Evolutionary conservation across 2,113 vertebrate genomes (phyloP), one percentile per base, ranked within the genome.

Genomic region (Sciurus niger): DNA sequence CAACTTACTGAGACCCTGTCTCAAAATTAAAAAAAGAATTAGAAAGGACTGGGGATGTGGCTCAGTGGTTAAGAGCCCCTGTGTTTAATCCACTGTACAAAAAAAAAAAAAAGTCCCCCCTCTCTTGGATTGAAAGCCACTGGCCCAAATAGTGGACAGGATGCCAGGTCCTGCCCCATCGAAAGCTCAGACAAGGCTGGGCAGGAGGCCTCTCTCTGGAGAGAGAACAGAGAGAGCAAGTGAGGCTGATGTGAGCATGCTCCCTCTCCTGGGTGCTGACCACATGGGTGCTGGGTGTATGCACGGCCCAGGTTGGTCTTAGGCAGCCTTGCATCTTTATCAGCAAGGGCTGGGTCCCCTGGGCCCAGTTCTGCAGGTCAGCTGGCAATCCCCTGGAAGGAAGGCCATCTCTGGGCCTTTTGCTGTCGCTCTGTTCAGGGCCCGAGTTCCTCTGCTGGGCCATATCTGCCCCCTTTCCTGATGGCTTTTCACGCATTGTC

Each of bases 341-440:
- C 37, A 48, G 72, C 24, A 65, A 46, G 37, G 48, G 25, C 77
- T 53, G 43, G 85, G 30, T 48, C 85, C 32, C 40, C 53, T 32
- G 34, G 37, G 53, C 67, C 11, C 25, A 2, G 7, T 65, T 34
- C 46, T 1, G 10, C 46, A 77, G 32, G 53, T 51, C 84, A n/a
- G 68, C 40, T 13, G 30, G 43, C 72, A 32, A 1, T 40, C 8
- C 14, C 53, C 48, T 1, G 5, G 58, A 74, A 80, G 51, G 46
- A 77, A 65, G 0, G 37, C 60, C 0, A 0, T 51, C 70, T 76
- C 88, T 74, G 0, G 0, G 63, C 78, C 34, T 40, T 48, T 1
- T 24, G 48, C 34, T 48, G 25, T 53, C 43, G 12, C 48, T 8
- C 58, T n/a, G 11, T 4, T 25, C 30, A 43, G 17, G 2, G 78